Percentiles rank a stretch among this genome's conserved stretches.
Evolutionary conservation across 2,113 vertebrate species (phyloP).

Genomic region (Pionites leucogaster): DNA sequence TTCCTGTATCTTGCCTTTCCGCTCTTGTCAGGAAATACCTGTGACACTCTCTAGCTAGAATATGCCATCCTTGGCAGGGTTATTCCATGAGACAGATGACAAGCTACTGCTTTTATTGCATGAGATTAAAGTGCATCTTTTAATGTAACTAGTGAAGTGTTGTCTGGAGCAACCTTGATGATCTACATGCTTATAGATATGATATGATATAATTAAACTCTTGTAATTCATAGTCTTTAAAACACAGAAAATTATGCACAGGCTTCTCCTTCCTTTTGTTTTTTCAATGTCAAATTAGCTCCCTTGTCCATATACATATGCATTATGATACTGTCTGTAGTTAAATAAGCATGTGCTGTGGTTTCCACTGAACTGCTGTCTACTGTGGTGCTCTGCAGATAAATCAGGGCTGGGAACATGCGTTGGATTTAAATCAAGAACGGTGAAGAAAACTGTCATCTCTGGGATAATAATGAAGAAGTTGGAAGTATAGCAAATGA

Average conservation of each 20-base stretch:
- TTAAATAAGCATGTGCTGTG: neutral
- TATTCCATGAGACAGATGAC: neutral
- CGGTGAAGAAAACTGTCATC: neutral
- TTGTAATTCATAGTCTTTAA: neutral
- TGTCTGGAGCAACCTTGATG: neutral
- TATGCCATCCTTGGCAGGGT: neutral
- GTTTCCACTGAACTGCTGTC: neutral
- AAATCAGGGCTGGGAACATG: neutral
- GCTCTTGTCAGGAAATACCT: neutral
- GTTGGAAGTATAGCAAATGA: neutral
- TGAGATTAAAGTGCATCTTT: neutral
- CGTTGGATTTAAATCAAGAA: neutral
- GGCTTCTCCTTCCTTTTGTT: constrained; percentile 20
- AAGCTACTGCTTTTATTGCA: neutral
- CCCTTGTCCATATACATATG: neutral
- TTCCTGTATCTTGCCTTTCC: neutral
- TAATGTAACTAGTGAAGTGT: neutral
- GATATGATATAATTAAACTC: constrained; percentile 17
- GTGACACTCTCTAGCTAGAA: neutral
- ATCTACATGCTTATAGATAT: neutral
- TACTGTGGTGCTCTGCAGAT: neutral
- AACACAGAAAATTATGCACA: constrained; percentile 9
- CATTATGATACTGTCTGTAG: neutral
- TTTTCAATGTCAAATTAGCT: constrained; percentile 6
- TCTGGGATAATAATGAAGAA: neutral